Base-by-base conservation (phyloP, 2,113 vertebrate species). In the Toxotes chatareus region DNA sequence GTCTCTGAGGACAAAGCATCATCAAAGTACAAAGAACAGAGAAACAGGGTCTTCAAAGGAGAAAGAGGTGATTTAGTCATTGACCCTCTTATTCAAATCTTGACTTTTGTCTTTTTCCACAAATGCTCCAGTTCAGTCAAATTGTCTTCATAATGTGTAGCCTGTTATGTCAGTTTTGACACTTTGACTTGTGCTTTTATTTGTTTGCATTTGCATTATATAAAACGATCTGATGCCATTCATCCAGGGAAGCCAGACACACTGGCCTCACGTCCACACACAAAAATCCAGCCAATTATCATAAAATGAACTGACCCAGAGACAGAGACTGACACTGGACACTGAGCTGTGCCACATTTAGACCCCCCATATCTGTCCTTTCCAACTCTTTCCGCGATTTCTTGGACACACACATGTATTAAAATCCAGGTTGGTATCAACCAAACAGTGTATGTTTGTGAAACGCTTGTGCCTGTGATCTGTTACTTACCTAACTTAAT, bases 311-410 rank as follows among this genome's bases (percentile, higher is more conserved):
- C 21, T 80, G 76, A 65, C 3, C 31, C 16, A 60, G 14, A 66
- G 73, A 71, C 69, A 55, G 55, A 77, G 49, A 40, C 70, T 69
- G 76, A 85, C 55, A 59, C 53, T 13, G 61, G 72, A 75, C 73
- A 76, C 38, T 19, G 63, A 81, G 53, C 49, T n/a, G 75, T 9
- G 85, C 83, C 76, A 85, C 85, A 83, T 83, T 76, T 79, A 66
- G 69, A 79, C 17, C 34, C 70, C 70, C 34, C 4, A 1, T 62
- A 40, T 76, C 59, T 75, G 75, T 84, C 60, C 67, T 65, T 83
- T 47, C 23, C 59, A 83, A 66, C 55, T 75, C 83, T 66, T 64
- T 13, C 36, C 73, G 62, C 2, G 66, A 80, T 67, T 79, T 69
- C 73, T 77, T 9, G 23, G 36, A 53, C 55, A 34, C 2, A 1